Evolutionary conservation across 2,888 invertebrate species (phyloP), one percentile per base, ranked within the genome.

Genomic region (Drosophila austrosaltans): DNA sequence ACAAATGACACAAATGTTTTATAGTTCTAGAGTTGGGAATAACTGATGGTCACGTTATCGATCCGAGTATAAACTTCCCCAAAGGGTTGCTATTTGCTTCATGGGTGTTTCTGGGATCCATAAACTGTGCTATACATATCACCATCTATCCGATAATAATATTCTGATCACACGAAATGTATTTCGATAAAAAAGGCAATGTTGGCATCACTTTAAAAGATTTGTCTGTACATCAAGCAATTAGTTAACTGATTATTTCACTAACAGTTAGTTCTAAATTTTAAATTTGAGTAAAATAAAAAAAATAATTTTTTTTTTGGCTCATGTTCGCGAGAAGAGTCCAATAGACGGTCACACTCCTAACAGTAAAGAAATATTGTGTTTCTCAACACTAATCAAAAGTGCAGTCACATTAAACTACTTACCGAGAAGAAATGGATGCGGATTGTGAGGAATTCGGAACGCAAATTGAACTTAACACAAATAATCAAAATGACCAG

Each of bases 401-500:
- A 3, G 8, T 48, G 48, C 48, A 48, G 20, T 10, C 48, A 48
- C 48, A 48, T 22, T 22, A 8, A 10, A 22, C 5, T n/a, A 8
- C 22, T 8, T 22, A 48, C 20, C 48, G 48, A 48, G 7, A 6
- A 48, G 48, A 48, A 22, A 22, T 48, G 48, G 25, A 48, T 12
- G 10, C 25, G 25, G 48, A 48, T 12, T 25, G 16, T 3, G 48
- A 48, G 1, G 48, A 25, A 0, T 12, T 12, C n/a, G n/a, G 12
- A 1, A 12, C 48, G 3, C 48, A 48, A 12, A 12, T 48, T 22
- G 48, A 48, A 48, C 25, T 48, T 25, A 48, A 48, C 25, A 12
- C 10, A 25, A 48, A 22, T 48, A 48, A 48, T 25, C 8, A 25
- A 48, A 58, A 70, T 57, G 71, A 39, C 10, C 5, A 53, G n/a